These are phyloP conservation scores for Calephelis perditalis DNA, from an alignment of 2,888 invertebrate genomes.

Conservation along the genomic window DNA sequence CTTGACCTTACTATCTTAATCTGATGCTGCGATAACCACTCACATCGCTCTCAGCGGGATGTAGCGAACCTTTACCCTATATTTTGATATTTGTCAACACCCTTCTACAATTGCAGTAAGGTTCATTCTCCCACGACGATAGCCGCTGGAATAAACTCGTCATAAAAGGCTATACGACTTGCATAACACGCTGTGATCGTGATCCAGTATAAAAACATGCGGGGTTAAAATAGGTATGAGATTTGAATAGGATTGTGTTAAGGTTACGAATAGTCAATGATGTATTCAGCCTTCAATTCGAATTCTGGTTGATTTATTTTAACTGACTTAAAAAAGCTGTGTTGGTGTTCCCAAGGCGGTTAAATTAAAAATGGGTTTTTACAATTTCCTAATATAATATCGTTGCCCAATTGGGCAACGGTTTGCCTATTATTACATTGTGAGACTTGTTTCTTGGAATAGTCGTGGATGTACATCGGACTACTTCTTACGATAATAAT, in stretches of 20 bases:
- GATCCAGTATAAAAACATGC: slow-evolving; percentile 50
- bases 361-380: too few species aligned
- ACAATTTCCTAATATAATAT: too few species aligned
- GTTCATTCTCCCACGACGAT: slow-evolving; percentile 33
- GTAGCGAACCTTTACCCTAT: slow-evolving; percentile 39
- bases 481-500: too few species aligned
- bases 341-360: too few species aligned
- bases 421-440: too few species aligned
- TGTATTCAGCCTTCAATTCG: neutral
- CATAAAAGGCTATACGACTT: slow-evolving; percentile 57
- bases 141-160: slow-evolving; percentile 53
- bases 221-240: slow-evolving; percentile 30
- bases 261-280: slow-evolving; percentile 17
- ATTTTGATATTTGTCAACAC: slow-evolving; percentile 27
- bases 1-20: slow-evolving; percentile 70
- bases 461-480: too few species aligned
- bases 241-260: slow-evolving; percentile 25
- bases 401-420: too few species aligned
- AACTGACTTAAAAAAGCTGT: too few species aligned
- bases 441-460: too few species aligned
- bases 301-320: too few species aligned
- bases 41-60: slow-evolving; percentile 65
- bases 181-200: slow-evolving; percentile 59
- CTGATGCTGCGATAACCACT: slow-evolving; percentile 66
- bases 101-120: slow-evolving; percentile 37